Evolutionary conservation across 2,888 invertebrate species (phyloP).

Genomic region (Noctua janthe): DNA sequence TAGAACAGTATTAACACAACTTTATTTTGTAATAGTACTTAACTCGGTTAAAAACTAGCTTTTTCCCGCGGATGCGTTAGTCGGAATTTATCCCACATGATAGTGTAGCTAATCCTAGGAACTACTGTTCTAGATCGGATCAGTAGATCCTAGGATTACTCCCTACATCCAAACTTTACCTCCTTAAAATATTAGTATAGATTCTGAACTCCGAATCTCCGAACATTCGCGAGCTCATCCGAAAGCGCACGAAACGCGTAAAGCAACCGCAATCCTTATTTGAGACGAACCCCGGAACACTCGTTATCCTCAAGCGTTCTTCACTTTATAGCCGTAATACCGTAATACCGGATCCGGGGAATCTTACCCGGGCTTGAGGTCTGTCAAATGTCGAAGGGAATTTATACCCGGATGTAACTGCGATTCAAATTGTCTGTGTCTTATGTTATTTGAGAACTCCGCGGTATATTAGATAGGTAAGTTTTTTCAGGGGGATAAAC

Average conservation of each 20-base stretch:
- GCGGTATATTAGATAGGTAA: neutral
- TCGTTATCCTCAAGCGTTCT: constrained; percentile 61
- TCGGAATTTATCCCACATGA: neutral
- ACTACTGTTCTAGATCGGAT: no score
- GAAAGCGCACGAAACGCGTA: constrained; percentile 5
- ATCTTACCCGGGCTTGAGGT: constrained; percentile 60
- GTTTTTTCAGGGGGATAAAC: neutral
- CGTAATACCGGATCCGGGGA: constrained; percentile 59
- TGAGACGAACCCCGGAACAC: constrained; percentile 48
- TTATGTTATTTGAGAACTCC: constrained; percentile 24
- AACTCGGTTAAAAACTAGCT: neutral
- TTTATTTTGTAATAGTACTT: neutral
- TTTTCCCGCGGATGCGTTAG: neutral
- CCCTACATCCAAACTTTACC: neutral
- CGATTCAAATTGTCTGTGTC: constrained; percentile 50
- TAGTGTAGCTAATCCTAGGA: no score
- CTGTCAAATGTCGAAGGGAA: constrained; percentile 54
- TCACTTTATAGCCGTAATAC: constrained; percentile 60
- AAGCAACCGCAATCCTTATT: constrained; percentile 43
- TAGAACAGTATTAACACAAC: neutral
- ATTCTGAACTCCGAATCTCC: neutral
- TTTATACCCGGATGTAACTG: constrained; percentile 58
- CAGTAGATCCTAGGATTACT: neutral
- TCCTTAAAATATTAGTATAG: neutral
- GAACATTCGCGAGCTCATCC: neutral